phyloP scores from a whole-genome alignment of 2,113 vertebrate genomes.

The Rhinoptilus africanus region DNA sequence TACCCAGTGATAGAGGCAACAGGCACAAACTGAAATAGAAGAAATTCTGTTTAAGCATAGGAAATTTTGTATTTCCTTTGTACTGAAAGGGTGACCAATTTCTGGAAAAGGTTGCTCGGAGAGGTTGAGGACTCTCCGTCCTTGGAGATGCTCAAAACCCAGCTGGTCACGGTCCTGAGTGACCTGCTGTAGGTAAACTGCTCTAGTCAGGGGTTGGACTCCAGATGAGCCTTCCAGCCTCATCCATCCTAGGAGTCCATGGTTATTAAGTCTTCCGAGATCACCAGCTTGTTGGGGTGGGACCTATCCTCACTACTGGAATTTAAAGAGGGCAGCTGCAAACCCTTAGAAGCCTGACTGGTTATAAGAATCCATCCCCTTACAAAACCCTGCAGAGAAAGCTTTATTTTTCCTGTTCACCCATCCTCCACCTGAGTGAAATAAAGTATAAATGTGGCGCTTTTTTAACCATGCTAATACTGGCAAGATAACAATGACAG shows the following conservation, averaged over 20 bases:
- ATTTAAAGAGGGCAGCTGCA: neutral
- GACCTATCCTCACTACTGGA: neutral
- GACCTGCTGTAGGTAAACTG: neutral
- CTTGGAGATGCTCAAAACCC: neutral
- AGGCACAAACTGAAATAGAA: neutral
- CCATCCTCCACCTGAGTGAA: neutral
- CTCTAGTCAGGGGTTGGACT: neutral
- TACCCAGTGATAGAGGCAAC: accelerated
- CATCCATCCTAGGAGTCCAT: neutral
- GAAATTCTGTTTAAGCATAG: neutral
- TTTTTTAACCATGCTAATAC: conserved; percentile 17
- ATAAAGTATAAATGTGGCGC: neutral
- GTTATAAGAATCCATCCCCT: neutral
- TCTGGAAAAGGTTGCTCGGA: neutral
- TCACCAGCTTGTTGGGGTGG: neutral
- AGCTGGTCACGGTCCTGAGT: accelerated
- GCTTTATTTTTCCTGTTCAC: neutral
- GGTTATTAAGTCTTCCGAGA: neutral
- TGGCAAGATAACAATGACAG: neutral
- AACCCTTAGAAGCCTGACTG: neutral
- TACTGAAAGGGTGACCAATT: neutral
- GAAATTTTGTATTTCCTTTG: neutral
- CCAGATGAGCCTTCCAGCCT: neutral
- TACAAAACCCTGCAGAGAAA: neutral
- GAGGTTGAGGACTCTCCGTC: neutral